These are phyloP conservation scores for Microchrysa polita DNA, from an alignment of 2,888 invertebrate species.

Conservation along the genomic window DNA sequence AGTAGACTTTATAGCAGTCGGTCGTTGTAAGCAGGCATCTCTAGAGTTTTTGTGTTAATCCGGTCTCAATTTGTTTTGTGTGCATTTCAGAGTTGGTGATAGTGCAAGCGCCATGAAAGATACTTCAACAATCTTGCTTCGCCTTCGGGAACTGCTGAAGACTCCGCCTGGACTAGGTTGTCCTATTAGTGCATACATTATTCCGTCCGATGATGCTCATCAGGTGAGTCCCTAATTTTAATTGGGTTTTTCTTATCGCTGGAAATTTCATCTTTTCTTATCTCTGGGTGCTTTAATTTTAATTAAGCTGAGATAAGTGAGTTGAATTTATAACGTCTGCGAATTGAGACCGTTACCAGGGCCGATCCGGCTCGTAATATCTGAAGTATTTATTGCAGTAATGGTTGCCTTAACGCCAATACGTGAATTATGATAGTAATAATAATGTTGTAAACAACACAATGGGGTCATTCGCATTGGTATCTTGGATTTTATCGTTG, in stretches of 20 bases:
- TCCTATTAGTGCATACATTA: constrained; percentile 75
- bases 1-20: constrained; percentile 6
- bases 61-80: background rate
- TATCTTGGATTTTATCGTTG: too few species aligned
- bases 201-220: constrained; percentile 79
- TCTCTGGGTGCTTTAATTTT: background rate
- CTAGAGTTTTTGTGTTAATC: background rate
- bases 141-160: constrained; percentile 59
- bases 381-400: too few species aligned
- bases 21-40: constrained; percentile 28
- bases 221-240: constrained; percentile 62
- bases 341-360: background rate
- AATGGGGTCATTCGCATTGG: too few species aligned
- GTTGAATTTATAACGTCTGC: background rate
- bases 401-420: too few species aligned
- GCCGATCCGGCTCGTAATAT: background rate
- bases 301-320: background rate
- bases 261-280: background rate
- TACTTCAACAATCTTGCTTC: constrained; percentile 57
- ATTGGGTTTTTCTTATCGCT: constrained; percentile 6
- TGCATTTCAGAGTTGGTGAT: background rate
- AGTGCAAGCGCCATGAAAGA: constrained; percentile 55
- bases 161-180: constrained; percentile 49
- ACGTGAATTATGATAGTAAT: too few species aligned
- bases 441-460: too few species aligned